Evolutionary conservation across 2,888 invertebrate species (phyloP).

Genomic region (Agrotis clavis): DNA sequence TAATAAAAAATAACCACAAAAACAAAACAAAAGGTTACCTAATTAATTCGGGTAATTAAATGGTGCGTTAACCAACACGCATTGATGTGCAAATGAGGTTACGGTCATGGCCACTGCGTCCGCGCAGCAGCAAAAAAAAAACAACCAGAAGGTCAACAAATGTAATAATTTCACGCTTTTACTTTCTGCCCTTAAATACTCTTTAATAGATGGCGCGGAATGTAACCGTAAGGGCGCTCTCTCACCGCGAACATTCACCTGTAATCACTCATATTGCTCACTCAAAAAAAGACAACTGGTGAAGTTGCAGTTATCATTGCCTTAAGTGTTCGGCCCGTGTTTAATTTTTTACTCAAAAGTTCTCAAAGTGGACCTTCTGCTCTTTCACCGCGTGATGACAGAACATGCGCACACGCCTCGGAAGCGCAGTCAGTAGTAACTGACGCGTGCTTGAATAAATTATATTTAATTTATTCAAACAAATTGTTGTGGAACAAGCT

Average conservation of each 20-base stretch:
- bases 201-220: too few species aligned
- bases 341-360: neutral
- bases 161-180: neutral
- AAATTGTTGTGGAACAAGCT: conserved; percentile 24
- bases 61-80: conserved; percentile 40
- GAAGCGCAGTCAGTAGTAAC: conserved; percentile 33
- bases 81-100: conserved; percentile 64
- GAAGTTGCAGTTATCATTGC: too few species aligned
- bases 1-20: conserved; percentile 7
- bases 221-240: too few species aligned
- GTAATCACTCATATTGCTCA: too few species aligned
- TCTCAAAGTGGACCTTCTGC: conserved; percentile 23
- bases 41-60: conserved; percentile 53
- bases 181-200: neutral
- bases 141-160: conserved; percentile 15
- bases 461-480: conserved; percentile 39
- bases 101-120: conserved; percentile 58
- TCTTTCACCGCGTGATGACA: neutral
- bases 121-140: conserved; percentile 20
- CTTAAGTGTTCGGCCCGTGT: too few species aligned
- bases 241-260: too few species aligned
- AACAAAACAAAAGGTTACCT: conserved; percentile 30
- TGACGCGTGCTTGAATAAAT: conserved; percentile 62
- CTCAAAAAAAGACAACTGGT: too few species aligned
- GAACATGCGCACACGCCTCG: conserved; percentile 45